These are phyloP conservation scores for Drepana falcataria DNA, from an alignment of 2,888 invertebrate species.

Conservation along the genomic window DNA sequence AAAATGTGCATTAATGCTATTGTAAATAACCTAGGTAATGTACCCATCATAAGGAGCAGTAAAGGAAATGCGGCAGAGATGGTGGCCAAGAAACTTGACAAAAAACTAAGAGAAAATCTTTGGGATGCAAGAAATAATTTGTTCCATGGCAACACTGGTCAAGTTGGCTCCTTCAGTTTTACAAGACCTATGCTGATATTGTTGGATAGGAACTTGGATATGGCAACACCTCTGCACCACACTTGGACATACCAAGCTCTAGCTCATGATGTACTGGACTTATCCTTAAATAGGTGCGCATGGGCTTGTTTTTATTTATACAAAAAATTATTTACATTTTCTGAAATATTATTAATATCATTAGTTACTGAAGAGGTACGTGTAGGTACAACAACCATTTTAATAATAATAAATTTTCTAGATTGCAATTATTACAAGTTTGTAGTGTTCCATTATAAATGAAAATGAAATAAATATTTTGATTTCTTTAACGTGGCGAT, in stretches of 20 bases:
- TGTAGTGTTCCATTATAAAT: too few species aligned
- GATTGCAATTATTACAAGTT: too few species aligned
- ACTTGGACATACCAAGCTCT: conserved; percentile 99
- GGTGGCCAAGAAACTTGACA: conserved; percentile 97
- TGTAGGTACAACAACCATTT: too few species aligned
- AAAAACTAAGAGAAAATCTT: conserved; percentile 96
- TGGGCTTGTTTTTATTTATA: neutral
- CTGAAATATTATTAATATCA: too few species aligned
- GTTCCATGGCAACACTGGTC: conserved; percentile 91
- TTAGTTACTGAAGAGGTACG: too few species aligned
- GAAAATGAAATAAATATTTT: too few species aligned
- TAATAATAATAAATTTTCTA: too few species aligned
- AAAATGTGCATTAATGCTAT: too few species aligned
- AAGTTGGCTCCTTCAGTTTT: conserved; percentile 89
- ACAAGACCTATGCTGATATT: conserved; percentile 95
- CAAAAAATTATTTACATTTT: too few species aligned
- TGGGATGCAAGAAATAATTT: conserved; percentile 98
- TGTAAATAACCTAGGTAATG: conserved; percentile 75
- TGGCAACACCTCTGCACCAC: conserved; percentile 98
- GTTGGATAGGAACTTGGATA: conserved; percentile 95
- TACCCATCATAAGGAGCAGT: conserved; percentile 94
- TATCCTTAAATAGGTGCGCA: conserved; percentile 88
- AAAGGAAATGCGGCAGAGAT: conserved; percentile 98
- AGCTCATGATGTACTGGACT: conserved; percentile 96
- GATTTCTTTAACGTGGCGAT: too few species aligned